Evolutionary conservation across 2,888 invertebrate species (phyloP).

Genomic region (Drosophila affinis): DNA sequence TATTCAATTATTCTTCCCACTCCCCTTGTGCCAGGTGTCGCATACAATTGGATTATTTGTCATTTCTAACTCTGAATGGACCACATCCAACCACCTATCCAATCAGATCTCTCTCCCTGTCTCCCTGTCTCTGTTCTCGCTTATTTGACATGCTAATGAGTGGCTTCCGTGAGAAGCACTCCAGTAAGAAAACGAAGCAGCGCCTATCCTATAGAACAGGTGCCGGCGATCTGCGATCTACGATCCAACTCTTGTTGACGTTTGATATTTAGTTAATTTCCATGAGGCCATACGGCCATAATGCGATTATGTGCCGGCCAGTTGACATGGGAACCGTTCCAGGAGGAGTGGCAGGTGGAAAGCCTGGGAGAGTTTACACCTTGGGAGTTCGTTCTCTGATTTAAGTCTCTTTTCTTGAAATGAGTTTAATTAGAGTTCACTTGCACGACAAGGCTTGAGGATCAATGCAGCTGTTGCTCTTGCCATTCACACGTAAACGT

Average conservation of each 20-base stretch:
- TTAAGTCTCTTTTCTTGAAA: background rate
- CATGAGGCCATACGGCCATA: slow-evolving; percentile 39
- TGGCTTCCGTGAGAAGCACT: slow-evolving; percentile 75
- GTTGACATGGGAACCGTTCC: slow-evolving; percentile 61
- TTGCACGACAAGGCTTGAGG: background rate
- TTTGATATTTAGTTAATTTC: slow-evolving; percentile 50
- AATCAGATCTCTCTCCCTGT: background rate
- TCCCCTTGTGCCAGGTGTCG: slow-evolving; percentile 43
- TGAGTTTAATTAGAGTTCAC: background rate
- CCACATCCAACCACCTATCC: slow-evolving; percentile 2
- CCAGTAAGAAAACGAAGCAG: background rate
- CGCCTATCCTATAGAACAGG: background rate
- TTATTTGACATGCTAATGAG: slow-evolving; percentile 74
- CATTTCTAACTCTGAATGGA: slow-evolving; percentile 41
- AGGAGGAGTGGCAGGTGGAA: background rate
- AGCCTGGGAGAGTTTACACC: slow-evolving; percentile 34
- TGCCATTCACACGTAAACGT: too few species aligned
- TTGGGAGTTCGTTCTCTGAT: slow-evolving; percentile 4
- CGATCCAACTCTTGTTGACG: slow-evolving; percentile 50
- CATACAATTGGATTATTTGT: slow-evolving; percentile 71
- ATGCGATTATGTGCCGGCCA: slow-evolving; percentile 64
- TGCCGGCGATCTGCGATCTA: slow-evolving; percentile 6
- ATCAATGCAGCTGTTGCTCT: background rate
- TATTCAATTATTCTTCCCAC: slow-evolving; percentile 58
- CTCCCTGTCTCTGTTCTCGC: slow-evolving; percentile 18